Evolutionary conservation across 2,797 vertebrate species (phyloP).

Genomic region (Eulemur mongoz): DNA sequence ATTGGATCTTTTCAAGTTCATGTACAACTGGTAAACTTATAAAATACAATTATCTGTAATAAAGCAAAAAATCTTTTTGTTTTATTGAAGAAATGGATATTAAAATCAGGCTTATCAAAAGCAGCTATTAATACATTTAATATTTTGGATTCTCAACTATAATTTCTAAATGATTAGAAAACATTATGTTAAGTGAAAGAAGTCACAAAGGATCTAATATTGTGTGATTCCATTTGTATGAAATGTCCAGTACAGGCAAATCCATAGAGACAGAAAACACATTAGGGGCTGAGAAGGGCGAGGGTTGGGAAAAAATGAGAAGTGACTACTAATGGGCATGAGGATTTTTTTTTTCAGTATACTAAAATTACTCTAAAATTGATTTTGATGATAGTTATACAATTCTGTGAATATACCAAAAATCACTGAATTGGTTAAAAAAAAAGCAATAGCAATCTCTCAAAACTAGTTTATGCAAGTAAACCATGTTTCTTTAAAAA

Average conservation of each 20-base stretch:
- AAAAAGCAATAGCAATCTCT: not conserved
- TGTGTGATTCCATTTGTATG: not conserved
- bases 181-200: not conserved
- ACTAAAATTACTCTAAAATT: constrained; percentile 1
- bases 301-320: not conserved
- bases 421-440: not conserved
- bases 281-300: not conserved
- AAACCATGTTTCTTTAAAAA: constrained; percentile 26
- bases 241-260: not conserved
- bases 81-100: not conserved
- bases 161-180: not conserved
- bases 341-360: not conserved
- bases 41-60: not conserved
- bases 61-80: not conserved
- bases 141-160: not conserved
- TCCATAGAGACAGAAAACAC: not conserved
- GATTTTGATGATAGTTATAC: not conserved
- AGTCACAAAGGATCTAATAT: not conserved
- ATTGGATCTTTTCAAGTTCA: not conserved
- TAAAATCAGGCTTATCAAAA: constrained; percentile 4
- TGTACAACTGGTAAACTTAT: not conserved
- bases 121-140: not conserved
- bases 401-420: not conserved
- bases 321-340: not conserved
- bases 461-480: not conserved